phyloP scores from a whole-genome alignment of 1,140 invertebrate genomes.

The Drosophila santomea region DNA sequence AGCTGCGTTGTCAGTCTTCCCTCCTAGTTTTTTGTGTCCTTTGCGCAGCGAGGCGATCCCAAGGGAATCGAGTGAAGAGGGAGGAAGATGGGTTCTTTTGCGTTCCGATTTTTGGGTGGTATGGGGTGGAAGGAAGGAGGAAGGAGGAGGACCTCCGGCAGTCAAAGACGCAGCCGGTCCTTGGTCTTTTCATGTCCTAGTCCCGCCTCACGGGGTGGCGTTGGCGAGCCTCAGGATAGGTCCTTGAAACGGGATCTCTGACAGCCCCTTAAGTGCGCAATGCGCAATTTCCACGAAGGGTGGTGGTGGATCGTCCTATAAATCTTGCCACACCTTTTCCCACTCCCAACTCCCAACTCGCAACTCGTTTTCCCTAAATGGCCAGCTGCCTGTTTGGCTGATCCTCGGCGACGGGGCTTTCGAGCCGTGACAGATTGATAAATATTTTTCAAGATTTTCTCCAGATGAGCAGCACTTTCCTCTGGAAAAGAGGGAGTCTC shows the following conservation, averaged over 20 bases:
- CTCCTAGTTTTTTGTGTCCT: conserved; percentile 20
- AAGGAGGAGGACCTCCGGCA: conserved; percentile 28
- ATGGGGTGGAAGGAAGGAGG: conserved; percentile 36
- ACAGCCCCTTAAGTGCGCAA: conserved; percentile 56
- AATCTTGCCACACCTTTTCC: conserved; percentile 25
- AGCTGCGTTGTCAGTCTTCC: conserved; percentile 34
- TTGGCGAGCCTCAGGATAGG: conserved; percentile 54
- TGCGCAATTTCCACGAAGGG: conserved; percentile 46
- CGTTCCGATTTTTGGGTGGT: conserved; percentile 16
- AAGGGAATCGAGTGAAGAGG: conserved; percentile 10
- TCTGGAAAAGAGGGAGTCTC: conserved; percentile 1
- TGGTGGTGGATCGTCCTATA: conserved; percentile 15
- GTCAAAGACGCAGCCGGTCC: conserved; percentile 66
- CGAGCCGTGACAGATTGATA: conserved; percentile 70
- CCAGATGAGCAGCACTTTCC: conserved; percentile 23
- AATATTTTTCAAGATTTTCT: conserved; percentile 49
- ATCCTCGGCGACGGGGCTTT: conserved; percentile 27
- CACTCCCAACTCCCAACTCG: not conserved
- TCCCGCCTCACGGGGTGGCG: conserved; percentile 60
- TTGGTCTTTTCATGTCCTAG: not conserved
- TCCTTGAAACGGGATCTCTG: conserved; percentile 36
- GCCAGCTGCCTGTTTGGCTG: conserved; percentile 49
- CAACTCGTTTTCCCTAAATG: conserved; percentile 76
- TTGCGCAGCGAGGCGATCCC: conserved; percentile 13
- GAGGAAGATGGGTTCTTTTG: conserved; percentile 15